Conservation (phyloP, 2,113 vertebrate genomes). For the Tachysurus vachellii region DNA sequence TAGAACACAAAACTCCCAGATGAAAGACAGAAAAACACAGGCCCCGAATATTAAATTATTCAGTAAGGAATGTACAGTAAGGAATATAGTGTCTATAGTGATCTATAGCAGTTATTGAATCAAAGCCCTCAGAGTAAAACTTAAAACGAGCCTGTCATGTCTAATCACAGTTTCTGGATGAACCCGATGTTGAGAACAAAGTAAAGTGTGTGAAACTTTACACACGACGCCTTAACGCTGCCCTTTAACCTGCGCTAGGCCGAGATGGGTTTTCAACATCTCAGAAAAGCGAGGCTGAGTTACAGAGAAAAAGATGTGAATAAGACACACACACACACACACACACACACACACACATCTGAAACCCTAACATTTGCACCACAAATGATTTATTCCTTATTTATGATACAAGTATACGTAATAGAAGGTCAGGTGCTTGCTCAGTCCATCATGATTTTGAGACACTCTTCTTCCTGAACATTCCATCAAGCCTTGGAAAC, state of each 20-base stretch:
- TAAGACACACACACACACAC: neutral
- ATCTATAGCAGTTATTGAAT: neutral
- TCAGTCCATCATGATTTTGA: neutral
- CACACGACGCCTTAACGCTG: constrained; percentile 60
- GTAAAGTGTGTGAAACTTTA: constrained; percentile 63
- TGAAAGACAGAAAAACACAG: neutral
- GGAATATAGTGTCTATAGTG: neutral
- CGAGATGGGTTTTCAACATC: constrained; percentile 36
- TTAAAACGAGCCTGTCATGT: neutral
- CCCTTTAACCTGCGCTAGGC: constrained; percentile 64
- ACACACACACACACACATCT: neutral
- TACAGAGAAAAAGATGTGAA: neutral
- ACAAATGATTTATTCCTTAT: neutral
- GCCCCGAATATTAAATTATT: neutral
- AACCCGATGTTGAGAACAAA: constrained; percentile 62
- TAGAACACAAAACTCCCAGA: neutral
- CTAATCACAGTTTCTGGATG: neutral
- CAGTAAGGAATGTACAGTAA: neutral
- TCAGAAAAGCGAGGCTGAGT: neutral
- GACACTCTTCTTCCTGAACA: neutral
- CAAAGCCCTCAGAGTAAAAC: neutral
- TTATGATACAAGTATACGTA: neutral
- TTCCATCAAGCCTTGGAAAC: neutral
- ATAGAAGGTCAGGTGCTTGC: neutral
- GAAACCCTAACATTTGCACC: neutral